A percentile compares a stretch with the other conserved stretches of the same genome.
Conservation (phyloP, 2,113 vertebrate genomes). For the Sarotherodon lohbergeri region DNA sequence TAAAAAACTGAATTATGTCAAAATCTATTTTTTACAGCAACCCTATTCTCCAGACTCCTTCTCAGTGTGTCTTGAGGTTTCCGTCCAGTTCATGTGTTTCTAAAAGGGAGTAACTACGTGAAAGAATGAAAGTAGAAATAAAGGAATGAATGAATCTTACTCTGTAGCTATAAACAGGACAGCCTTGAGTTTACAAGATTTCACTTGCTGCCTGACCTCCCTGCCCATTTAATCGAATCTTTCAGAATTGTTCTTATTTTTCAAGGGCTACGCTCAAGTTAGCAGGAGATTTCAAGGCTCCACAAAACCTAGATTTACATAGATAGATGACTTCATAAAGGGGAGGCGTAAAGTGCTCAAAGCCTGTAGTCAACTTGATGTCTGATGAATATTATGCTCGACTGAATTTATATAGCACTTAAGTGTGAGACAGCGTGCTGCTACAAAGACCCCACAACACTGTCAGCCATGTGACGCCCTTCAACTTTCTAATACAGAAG, state of each 20-base stretch:
- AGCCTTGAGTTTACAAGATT: neutral
- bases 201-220: neutral
- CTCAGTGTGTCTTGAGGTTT: neutral
- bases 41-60: neutral
- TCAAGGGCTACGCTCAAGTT: neutral
- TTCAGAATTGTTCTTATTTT: neutral
- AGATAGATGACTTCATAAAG: slow-evolving; percentile 7
- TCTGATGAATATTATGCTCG: slow-evolving; percentile 17
- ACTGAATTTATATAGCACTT: slow-evolving; percentile 15
- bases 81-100: neutral
- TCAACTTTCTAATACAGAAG: neutral
- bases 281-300: neutral
- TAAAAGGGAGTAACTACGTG: neutral
- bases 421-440: neutral
- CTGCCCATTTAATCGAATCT: neutral
- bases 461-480: neutral
- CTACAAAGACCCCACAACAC: neutral
- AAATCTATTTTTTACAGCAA: neutral
- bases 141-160: neutral
- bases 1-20: neutral
- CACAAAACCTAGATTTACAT: neutral
- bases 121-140: neutral
- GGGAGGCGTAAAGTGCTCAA: neutral
- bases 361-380: neutral
- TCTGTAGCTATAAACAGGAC: neutral